phyloP scores from a whole-genome alignment of 1,140 invertebrate genomes.

The Drosophila murphyi region DNA sequence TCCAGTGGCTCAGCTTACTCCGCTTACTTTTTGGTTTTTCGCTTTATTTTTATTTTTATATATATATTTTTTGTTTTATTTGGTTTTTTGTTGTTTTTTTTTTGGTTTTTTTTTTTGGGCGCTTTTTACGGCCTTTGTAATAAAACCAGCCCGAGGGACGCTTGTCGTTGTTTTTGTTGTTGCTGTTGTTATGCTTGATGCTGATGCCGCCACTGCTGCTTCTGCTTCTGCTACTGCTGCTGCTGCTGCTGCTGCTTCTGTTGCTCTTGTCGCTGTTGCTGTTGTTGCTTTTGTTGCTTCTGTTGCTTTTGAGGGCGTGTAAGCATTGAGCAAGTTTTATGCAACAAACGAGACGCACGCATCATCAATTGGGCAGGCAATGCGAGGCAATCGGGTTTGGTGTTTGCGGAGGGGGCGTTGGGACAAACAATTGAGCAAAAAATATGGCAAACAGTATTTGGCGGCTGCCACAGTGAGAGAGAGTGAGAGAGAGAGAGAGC shows the following conservation, averaged over 20 bases:
- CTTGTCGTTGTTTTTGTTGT: constrained; percentile 31
- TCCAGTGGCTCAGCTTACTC: constrained; percentile 46
- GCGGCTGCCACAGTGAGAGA: constrained; percentile 35
- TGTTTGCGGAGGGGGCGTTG: constrained; percentile 5
- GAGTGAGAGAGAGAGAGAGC: not conserved
- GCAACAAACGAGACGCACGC: constrained; percentile 75
- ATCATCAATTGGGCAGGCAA: constrained; percentile 48
- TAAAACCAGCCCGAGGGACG: constrained; percentile 73
- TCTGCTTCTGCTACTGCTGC: constrained; percentile 15
- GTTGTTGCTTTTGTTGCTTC: constrained; percentile 37
- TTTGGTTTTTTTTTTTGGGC: constrained; percentile 24
- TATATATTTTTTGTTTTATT: not conserved
- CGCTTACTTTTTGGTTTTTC: constrained; percentile 48
- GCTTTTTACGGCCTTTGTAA: constrained; percentile 75
- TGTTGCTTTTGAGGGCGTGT: constrained; percentile 66
- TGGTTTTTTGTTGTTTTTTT: not conserved
- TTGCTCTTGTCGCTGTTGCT: constrained; percentile 30
- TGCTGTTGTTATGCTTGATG: constrained; percentile 29
- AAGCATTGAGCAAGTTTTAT: constrained; percentile 79
- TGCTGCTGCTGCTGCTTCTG: constrained; percentile 2
- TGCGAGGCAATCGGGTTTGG: constrained; percentile 10
- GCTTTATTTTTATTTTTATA: constrained; percentile 9
- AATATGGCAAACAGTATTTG: constrained; percentile 74
- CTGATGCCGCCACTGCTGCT: not conserved
- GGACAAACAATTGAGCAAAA: constrained; percentile 75